Evolutionary conservation across 2,797 vertebrate species (phyloP), one percentile per base, ranked within the genome.

Genomic region (Alectoris magna): DNA sequence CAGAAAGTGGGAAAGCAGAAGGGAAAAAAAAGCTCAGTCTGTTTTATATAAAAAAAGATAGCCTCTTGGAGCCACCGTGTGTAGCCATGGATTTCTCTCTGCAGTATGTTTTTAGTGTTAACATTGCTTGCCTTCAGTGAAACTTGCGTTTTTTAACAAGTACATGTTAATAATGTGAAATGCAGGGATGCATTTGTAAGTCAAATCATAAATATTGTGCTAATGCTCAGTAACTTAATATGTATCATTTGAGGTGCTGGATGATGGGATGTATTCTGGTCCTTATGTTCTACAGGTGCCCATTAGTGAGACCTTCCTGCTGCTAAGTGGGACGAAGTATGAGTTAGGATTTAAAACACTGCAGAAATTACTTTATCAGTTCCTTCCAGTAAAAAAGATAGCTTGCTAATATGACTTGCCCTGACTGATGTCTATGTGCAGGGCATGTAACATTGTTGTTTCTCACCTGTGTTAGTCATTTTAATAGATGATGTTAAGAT

Each of bases 271-370:
- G 19, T 72, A 72, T 95, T 96, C 91, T 58, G 95, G 86, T 91
- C 90, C 97, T 86, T 84, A 59, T 96, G 95, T 91, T 96, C 78
- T 91, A 36, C 94, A 94, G 83, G 92, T 94, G 92, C 96, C 95
- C 97, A 96, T 97, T 97, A 97, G 92, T 48, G 31, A 91, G 72
- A 89, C 91, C 92, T 95, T 96, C 95, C 94, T 92, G 94, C 96
- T 94, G 95, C 49, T 95, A 11, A 51, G 84, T 85, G 86, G 79
- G 87, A 90, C 94, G 78, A 75, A 95, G 92, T 92, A 88, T 87
- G 94, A 91, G 68, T 43, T 95, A 91, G 68, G 91, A 76, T 90
- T 92, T 84, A 85, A 95, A 95, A 60, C 91, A 88, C 72, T 81
- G 68, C 75, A 88, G 87, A 83, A 94, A 93, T 92, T 91, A 86